Evolutionary conservation across 2,113 vertebrate species (phyloP), one percentile per base, ranked within the genome.

Genomic region (Sapayoa aenigma): DNA sequence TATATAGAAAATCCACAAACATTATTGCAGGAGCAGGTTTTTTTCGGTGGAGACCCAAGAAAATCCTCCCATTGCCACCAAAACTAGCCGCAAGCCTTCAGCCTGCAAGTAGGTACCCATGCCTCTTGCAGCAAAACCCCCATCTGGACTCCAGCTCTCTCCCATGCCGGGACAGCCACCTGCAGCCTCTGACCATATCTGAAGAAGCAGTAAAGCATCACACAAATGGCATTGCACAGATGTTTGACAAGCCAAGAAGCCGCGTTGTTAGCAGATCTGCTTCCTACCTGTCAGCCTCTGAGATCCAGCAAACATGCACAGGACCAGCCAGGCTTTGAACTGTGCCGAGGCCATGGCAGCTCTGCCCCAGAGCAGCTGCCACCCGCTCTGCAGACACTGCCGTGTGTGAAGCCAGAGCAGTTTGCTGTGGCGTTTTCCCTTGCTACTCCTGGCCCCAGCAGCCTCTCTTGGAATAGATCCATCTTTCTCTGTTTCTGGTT

Each of bases 201-300:
- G 41, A 23, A 66, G 79, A 37, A 71, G 76, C 6, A 52, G 3
- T 71, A 58, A 66, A 88, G 27, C 5, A 6, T 52, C 14, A 2
- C 3, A 2, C 19, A 13, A 1, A 25, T 2, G 28, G 59, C 69
- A 2, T 2, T 1, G 23, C 42, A 13, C 7, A 3, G 6, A 12
- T 3, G 2, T 39, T 56, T 59, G 65, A 83, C 56, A 21, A 85
- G 71, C 71, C 76, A 6, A 92, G 85, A 11, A 94, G 73, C 75
- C 4, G 0, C 14, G 9, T 28, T 1, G 0, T 20, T 4, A 11
- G 6, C 71, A 76, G 74, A 39, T 63, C 41, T 9, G 0, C 5
- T 49, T 58, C 96, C 63, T 96, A 98, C 97, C 97, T 98, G 96
- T 79, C 53, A 52, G 84, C 52, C 78, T 87, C 66, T 60, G 95